Conservation (phyloP, 2,797 vertebrate species). For the Liasis olivaceus region DNA sequence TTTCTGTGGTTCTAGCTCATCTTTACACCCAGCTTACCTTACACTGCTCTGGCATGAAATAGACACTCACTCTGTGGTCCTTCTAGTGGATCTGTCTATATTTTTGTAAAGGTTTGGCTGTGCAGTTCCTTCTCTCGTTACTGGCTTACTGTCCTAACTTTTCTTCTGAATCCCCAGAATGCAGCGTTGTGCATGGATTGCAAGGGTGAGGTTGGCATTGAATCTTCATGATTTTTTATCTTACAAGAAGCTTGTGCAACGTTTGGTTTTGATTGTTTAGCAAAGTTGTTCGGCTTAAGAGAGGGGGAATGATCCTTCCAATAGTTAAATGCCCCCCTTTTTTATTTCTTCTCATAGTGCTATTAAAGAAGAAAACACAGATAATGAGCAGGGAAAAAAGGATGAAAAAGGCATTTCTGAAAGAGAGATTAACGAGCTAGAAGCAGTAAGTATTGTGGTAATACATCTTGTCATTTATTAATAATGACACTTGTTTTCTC, state of each 20-base stretch:
- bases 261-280: slow-evolving; percentile 14
- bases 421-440: slow-evolving; percentile 80
- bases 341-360: slow-evolving; percentile 75
- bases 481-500: neutral
- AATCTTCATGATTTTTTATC: neutral
- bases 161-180: neutral
- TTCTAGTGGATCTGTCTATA: neutral
- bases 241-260: neutral
- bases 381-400: slow-evolving; percentile 88
- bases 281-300: slow-evolving; percentile 11
- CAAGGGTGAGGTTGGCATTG: neutral
- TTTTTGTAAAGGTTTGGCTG: neutral
- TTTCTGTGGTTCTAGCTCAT: neutral
- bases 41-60: slow-evolving; percentile 25
- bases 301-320: neutral
- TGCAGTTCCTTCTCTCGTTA: neutral
- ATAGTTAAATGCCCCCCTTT: slow-evolving; percentile 38
- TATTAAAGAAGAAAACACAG: slow-evolving; percentile 84
- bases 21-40: slow-evolving; percentile 27
- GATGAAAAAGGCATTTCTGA: slow-evolving; percentile 80
- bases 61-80: neutral
- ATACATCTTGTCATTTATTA: neutral
- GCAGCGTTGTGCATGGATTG: neutral
- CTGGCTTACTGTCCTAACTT: neutral
- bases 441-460: slow-evolving; percentile 73